phyloP scores from a whole-genome alignment of 2,888 invertebrate genomes.

The Melieria crassipennis region DNA sequence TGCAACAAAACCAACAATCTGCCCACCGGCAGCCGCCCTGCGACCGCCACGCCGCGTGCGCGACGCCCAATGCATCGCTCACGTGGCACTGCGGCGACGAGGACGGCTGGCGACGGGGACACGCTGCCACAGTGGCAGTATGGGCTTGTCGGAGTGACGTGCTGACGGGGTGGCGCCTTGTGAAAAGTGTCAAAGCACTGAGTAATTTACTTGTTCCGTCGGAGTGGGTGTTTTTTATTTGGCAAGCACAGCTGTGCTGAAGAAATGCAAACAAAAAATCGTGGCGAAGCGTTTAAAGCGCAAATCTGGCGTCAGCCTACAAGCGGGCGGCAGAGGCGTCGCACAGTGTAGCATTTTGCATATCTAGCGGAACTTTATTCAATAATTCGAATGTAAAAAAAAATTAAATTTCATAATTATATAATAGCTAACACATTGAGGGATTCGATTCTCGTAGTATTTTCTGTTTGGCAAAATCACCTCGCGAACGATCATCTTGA shows the following conservation, averaged over 20 bases:
- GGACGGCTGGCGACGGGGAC: not conserved
- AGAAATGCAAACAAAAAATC: no score
- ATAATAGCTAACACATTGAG: no score
- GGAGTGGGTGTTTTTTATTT: not conserved
- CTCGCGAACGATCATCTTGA: no score
- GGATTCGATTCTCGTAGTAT: no score
- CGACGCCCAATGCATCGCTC: no score
- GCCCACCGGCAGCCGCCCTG: not conserved
- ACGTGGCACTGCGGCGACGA: no score
- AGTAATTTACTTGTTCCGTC: slow-evolving; percentile 5
- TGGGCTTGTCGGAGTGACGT: not conserved
- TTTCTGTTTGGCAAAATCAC: no score
- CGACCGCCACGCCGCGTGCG: not conserved
- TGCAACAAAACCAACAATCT: slow-evolving; percentile 13
- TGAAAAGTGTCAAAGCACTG: not conserved
- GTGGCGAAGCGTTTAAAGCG: not conserved
- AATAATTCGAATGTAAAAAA: no score
- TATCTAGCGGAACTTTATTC: no score
- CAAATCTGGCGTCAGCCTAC: not conserved
- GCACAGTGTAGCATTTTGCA: no score
- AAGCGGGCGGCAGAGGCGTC: not conserved
- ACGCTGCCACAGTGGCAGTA: not conserved
- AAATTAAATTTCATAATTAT: no score
- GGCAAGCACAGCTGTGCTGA: no score
- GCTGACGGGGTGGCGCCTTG: not conserved